Evolutionary conservation across 23 tunicate genomes (phyloP), one percentile per base, ranked within the genome.

Genomic region (Ascidia mentula): DNA sequence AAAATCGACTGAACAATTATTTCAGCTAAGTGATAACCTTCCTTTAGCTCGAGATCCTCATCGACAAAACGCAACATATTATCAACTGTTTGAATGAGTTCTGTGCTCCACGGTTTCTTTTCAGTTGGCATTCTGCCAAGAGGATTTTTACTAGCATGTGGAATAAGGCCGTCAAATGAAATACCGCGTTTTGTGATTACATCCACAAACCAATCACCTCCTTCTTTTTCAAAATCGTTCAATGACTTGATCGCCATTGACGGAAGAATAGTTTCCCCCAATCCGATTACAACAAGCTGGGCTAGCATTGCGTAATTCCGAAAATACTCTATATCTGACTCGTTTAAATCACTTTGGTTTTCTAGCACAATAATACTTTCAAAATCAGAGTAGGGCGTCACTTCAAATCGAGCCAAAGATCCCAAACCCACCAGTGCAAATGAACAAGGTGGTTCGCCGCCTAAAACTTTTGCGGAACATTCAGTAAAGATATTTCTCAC

Each of bases 111-210:
- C 24, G 75, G 75, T 71, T 71, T 71, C n/a, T 71, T 35, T 71
- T 6, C 18, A 3, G 75, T 71, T 18, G 38, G 75, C 33, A 71
- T 28, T 79, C 83, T 5, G 8, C 83, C 83, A 33, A 79, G 83
- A 9, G 83, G 83, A 34, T 38, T 61, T 6, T 79, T 79, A 59
- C 83, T 60, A n/a, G 83, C 71, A 61, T 79, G 83, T 0, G 74
- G 74, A 28, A 79, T 60, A 20, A 46, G 46, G 24, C 83, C 83
- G 35, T 79, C 83, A 61, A 79, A 79, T 6, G 83, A 79, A 7
- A 79, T 9, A 22, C 83, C 74, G 8, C 69, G 31, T 31, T 46
- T 46, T 1, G 81, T 77, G 7, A 46, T 32, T 38, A 46, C 24
- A 77, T 79, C 83, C 2, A 65, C 2, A 34, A 79, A 79, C 83